phyloP scores from a whole-genome alignment of 1,140 invertebrate species.

The Meteorus sp. region DNA sequence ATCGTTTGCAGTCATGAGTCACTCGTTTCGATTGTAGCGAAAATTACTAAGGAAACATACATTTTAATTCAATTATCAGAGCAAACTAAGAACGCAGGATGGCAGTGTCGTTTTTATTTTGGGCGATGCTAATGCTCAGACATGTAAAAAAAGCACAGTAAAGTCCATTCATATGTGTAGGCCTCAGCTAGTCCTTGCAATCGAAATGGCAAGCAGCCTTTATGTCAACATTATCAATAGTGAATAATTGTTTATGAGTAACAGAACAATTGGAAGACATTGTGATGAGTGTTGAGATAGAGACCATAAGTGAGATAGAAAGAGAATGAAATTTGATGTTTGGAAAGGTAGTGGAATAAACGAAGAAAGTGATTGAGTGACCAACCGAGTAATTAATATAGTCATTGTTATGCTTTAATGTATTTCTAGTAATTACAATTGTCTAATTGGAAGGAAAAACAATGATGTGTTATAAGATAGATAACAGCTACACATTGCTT shows the following conservation, averaged over 20 bases:
- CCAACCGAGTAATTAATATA: constrained; percentile 38
- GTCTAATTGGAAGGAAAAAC: constrained; percentile 39
- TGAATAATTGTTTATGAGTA: neutral
- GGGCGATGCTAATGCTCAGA: constrained; percentile 27
- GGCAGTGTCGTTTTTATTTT: constrained; percentile 31
- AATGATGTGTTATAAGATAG: constrained; percentile 45
- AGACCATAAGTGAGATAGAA: neutral
- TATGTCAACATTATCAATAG: neutral
- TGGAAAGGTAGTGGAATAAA: constrained; percentile 8
- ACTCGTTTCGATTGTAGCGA: too few species aligned
- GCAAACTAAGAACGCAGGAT: constrained; percentile 2
- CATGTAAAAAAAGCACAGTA: constrained; percentile 32
- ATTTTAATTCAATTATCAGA: too few species aligned
- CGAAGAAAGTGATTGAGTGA: neutral
- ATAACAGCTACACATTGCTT: constrained; percentile 35
- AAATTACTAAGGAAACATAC: too few species aligned
- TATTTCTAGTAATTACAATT: constrained; percentile 49
- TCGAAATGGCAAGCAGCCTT: constrained; percentile 30
- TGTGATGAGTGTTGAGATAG: neutral
- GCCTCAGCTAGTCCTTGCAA: constrained; percentile 52
- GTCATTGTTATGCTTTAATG: constrained; percentile 52
- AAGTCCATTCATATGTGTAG: constrained; percentile 42
- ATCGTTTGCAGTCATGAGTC: too few species aligned
- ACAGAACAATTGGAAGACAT: neutral
- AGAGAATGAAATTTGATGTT: constrained; percentile 2